Conservation (phyloP, 2,888 invertebrate species). For the Apotomis capreana region DNA sequence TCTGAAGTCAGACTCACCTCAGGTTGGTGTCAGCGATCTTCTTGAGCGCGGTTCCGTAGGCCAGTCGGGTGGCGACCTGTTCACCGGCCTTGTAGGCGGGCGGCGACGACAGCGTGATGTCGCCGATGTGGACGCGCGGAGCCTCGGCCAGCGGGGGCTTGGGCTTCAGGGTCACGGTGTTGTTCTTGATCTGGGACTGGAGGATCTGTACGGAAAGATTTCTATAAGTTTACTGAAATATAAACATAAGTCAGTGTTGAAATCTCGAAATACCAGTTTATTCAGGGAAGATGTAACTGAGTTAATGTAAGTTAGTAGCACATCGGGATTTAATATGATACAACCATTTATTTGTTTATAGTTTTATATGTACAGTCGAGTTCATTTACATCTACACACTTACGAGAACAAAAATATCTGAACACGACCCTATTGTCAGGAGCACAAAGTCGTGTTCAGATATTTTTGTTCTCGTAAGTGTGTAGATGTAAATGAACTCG, state of each 20-base stretch:
- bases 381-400: too few species aligned
- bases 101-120: conserved; percentile 88
- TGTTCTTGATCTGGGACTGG: conserved; percentile 86
- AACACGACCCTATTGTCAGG: too few species aligned
- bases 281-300: too few species aligned
- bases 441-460: too few species aligned
- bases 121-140: conserved; percentile 85
- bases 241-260: too few species aligned
- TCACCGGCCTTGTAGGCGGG: conserved; percentile 92
- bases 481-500: too few species aligned
- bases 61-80: conserved; percentile 93
- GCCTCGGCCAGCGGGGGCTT: conserved; percentile 87
- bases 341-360: neutral
- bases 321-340: neutral
- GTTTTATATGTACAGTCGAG: too few species aligned
- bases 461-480: too few species aligned
- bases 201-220: conserved; percentile 77
- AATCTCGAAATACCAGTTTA: too few species aligned
- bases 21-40: conserved; percentile 90
- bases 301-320: neutral
- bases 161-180: conserved; percentile 84
- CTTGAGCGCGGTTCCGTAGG: conserved; percentile 96
- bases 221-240: neutral
- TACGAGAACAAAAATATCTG: too few species aligned
- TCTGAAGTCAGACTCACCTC: conserved; percentile 54